A percentile compares a stretch with the other conserved stretches of the same genome.
These are phyloP conservation scores for Mayetiola destructor DNA, from an alignment of 2,888 invertebrate species.

Conservation along the genomic window DNA sequence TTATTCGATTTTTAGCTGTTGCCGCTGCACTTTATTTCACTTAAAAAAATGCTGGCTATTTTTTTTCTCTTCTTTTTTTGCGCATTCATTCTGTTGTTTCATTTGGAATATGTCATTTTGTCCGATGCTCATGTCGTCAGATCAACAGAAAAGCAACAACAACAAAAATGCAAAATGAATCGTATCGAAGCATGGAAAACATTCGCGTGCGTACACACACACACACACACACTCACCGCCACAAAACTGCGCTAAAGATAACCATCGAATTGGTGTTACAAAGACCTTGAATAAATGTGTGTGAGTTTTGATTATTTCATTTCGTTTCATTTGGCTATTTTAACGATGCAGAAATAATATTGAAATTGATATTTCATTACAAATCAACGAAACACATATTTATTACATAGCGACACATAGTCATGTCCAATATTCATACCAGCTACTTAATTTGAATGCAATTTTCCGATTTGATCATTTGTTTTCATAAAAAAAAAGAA, in stretches of 20 bases:
- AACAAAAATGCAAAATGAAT: background rate
- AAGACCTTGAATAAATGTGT: constrained; percentile 13
- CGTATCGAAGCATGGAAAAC: constrained; percentile 1
- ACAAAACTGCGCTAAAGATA: no score
- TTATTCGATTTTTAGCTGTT: background rate
- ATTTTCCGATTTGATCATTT: constrained; percentile 10
- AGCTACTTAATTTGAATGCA: constrained; percentile 10
- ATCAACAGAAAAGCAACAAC: background rate
- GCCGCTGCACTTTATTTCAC: background rate
- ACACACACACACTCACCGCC: background rate
- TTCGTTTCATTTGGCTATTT: constrained; percentile 9
- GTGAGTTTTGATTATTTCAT: no score
- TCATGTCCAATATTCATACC: no score
- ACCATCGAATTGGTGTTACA: no score
- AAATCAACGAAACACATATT: background rate
- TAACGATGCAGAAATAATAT: constrained; percentile 11
- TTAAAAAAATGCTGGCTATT: background rate
- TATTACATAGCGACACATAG: constrained; percentile 9
- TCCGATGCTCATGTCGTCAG: background rate
- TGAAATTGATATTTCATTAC: constrained; percentile 10
- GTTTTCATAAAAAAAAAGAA: no score
- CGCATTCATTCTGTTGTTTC: background rate
- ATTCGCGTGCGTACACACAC: background rate
- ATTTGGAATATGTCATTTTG: background rate
- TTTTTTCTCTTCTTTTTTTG: background rate